Conservation (phyloP, 2,888 invertebrate genomes). For the Dryobota labecula region DNA sequence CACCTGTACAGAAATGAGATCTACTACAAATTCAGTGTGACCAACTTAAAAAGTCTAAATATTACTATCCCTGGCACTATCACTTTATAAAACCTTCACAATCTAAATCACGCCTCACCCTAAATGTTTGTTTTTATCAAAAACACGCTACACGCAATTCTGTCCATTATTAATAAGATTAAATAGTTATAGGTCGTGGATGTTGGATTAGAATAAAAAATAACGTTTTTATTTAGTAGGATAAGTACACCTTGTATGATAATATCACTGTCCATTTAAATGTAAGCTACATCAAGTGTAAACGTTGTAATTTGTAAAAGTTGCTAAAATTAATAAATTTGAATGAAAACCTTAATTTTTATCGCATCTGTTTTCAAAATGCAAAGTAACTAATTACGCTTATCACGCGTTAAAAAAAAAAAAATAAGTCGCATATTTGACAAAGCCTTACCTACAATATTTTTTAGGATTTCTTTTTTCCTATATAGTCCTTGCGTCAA, state of each 20-base stretch:
- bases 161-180: conserved; percentile 87
- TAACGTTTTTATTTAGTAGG: conserved; percentile 76
- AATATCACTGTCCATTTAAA: conserved; percentile 85
- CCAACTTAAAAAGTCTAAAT: conserved; percentile 38
- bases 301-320: conserved; percentile 61
- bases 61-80: conserved; percentile 42
- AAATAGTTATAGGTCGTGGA: conserved; percentile 76
- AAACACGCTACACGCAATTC: conserved; percentile 89
- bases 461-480: conserved; percentile 15
- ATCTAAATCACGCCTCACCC: conserved; percentile 74
- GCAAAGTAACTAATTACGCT: conserved; percentile 24
- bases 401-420: conserved; percentile 17
- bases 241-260: conserved; percentile 83
- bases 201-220: conserved; percentile 75
- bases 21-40: conserved; percentile 45
- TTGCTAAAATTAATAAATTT: conserved; percentile 38
- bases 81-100: conserved; percentile 28
- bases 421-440: neutral
- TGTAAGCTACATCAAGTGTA: conserved; percentile 74
- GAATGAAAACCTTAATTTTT: conserved; percentile 22
- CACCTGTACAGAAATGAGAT: conserved; percentile 32
- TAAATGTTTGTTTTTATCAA: conserved; percentile 72
- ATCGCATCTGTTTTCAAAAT: conserved; percentile 32
- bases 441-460: neutral
- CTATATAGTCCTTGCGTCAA: neutral